These are phyloP conservation scores for Macrotus californicus DNA, from an alignment of 2,113 vertebrate species.

Conservation along the genomic window DNA sequence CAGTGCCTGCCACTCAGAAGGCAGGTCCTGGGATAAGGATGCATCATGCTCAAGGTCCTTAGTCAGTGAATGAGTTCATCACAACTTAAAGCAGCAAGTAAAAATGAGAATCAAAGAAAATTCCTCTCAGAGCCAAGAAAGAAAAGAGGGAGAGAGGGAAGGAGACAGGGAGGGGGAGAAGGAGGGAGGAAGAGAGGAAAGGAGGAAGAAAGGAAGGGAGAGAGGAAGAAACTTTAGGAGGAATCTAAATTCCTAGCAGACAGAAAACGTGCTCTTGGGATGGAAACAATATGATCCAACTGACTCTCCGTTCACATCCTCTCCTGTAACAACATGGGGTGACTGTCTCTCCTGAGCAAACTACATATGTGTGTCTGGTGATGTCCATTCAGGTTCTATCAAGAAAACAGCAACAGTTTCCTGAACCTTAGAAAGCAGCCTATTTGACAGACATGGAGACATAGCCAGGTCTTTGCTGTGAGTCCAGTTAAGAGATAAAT, in stretches of 20 bases:
- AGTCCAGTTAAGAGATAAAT: not conserved
- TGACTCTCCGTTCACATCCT: not conserved
- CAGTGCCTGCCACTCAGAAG: not conserved
- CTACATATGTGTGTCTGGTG: not conserved
- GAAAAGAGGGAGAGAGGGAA: too few relatives aligned
- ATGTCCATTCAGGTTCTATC: not conserved
- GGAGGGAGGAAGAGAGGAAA: too few relatives aligned
- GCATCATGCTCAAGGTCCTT: not conserved
- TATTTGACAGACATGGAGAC: not conserved
- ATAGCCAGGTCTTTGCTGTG: not conserved
- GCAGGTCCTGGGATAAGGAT: not conserved
- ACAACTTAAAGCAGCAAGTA: not conserved
- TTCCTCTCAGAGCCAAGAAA: not conserved
- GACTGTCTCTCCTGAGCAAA: not conserved
- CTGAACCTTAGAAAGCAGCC: not conserved
- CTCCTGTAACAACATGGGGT: not conserved
- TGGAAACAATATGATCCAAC: not conserved
- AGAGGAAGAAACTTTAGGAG: not conserved
- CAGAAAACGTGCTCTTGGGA: not conserved
- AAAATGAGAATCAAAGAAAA: conserved; percentile 33
- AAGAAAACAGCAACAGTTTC: not conserved
- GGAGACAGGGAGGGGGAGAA: too few relatives aligned
- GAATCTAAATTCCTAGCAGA: not conserved
- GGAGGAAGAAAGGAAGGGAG: too few relatives aligned
- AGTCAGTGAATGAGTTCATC: not conserved